These are phyloP conservation scores for Thaleichthys pacificus DNA, from an alignment of 2,797 vertebrate genomes.

Conservation along the genomic window DNA sequence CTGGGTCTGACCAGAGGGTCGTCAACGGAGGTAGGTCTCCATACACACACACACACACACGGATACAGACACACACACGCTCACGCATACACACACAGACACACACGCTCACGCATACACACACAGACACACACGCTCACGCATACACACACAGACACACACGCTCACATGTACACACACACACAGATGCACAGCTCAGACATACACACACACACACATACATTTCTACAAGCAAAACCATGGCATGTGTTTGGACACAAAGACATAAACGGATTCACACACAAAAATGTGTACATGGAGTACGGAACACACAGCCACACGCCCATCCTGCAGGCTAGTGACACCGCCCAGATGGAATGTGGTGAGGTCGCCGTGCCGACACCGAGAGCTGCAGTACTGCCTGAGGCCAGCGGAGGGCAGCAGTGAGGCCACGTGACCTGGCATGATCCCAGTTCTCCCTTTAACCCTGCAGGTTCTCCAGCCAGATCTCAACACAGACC, in stretches of 20 bases:
- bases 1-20: constrained; percentile 92
- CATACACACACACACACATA: not conserved
- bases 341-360: not conserved
- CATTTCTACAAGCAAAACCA: not conserved
- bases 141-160: not conserved
- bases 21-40: constrained; percentile 93
- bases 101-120: not conserved
- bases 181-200: too few relatives aligned
- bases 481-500: not conserved
- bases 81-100: not conserved
- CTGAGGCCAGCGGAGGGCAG: not conserved
- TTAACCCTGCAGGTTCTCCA: too few relatives aligned
- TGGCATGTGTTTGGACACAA: not conserved
- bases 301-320: not conserved
- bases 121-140: not conserved
- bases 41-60: not conserved
- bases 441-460: not conserved
- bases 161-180: not conserved
- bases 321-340: not conserved
- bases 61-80: not conserved
- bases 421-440: not conserved
- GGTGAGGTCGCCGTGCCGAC: not conserved
- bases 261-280: not conserved
- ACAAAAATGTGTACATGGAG: not conserved
- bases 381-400: not conserved